phyloP scores from a whole-genome alignment of 2,113 vertebrate species.

The Acrocephalus arundinaceus region DNA sequence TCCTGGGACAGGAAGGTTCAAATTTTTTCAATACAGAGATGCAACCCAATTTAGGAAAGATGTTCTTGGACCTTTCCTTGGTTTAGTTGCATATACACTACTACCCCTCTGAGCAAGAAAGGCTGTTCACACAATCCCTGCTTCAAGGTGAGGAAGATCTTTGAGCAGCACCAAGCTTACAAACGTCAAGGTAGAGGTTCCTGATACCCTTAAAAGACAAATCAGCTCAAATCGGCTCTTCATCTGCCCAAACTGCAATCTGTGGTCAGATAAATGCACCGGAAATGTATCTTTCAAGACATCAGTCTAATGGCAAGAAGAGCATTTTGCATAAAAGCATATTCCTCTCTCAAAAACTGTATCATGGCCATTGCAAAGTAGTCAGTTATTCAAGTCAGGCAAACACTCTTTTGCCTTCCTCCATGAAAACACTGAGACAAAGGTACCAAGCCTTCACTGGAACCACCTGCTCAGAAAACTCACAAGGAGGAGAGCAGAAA shows the following conservation, averaged over 20 bases:
- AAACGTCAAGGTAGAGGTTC: background rate
- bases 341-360: background rate
- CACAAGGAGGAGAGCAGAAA: background rate
- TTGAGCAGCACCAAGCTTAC: background rate
- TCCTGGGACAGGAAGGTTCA: background rate
- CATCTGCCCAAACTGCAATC: background rate
- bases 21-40: background rate
- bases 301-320: background rate
- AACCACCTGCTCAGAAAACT: background rate
- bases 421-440: background rate
- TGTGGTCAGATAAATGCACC: background rate
- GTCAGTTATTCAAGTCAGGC: background rate
- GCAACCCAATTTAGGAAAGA: background rate
- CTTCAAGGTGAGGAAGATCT: background rate
- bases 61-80: background rate
- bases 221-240: background rate
- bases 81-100: background rate
- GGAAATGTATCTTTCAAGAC: background rate
- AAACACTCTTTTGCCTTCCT: background rate
- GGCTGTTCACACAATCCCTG: background rate
- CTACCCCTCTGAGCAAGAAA: background rate
- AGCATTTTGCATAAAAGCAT: background rate
- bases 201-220: background rate
- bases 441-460: background rate
- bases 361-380: background rate